Percentiles rank a stretch among this genome's conserved stretches.
Evolutionary conservation across 1,140 invertebrate genomes (phyloP).

Genomic region (Pseudobourletiella spinata): DNA sequence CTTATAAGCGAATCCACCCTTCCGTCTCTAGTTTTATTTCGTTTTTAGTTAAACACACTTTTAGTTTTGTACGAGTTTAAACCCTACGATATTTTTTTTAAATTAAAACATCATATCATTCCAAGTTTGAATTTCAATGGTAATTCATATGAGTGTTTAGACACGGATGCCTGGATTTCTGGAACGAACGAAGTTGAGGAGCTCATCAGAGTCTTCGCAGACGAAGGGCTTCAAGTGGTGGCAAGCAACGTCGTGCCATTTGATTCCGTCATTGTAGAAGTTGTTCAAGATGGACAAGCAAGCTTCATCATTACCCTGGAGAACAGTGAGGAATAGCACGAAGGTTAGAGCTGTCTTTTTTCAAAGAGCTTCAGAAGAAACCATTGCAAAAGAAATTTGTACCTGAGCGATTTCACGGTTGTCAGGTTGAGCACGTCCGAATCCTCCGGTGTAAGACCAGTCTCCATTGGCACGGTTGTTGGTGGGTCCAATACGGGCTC

Average conservation of each 20-base stretch:
- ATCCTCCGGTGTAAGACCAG: slow-evolving; percentile 71
- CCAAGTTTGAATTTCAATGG: not conserved
- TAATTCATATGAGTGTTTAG: slow-evolving; percentile 44
- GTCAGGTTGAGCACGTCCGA: slow-evolving; percentile 73
- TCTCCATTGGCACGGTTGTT: slow-evolving; percentile 76
- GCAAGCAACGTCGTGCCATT: slow-evolving; percentile 79
- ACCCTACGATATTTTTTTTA: not conserved
- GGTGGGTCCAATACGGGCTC: slow-evolving; percentile 76
- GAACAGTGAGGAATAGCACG: slow-evolving; percentile 3
- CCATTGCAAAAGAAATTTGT: slow-evolving; percentile 20
- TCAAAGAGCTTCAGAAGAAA: not conserved
- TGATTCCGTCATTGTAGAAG: slow-evolving; percentile 84
- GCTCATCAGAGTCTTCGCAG: slow-evolving; percentile 83
- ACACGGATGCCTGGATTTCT: slow-evolving; percentile 73
- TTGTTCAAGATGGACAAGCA: slow-evolving; percentile 83
- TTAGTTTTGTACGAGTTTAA: slow-evolving; percentile 8
- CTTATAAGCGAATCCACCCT: too few species aligned
- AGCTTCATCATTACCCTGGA: slow-evolving; percentile 80
- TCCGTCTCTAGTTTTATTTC: not conserved
- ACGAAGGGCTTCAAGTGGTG: slow-evolving; percentile 87
- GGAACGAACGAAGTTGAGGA: slow-evolving; percentile 79
- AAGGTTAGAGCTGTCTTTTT: not conserved
- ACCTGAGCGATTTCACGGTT: slow-evolving; percentile 81
- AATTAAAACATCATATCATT: slow-evolving; percentile 6
- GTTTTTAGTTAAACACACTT: slow-evolving; percentile 7